Evolutionary conservation across 2,113 vertebrate species (phyloP).

Genomic region (Morone saxatilis): DNA sequence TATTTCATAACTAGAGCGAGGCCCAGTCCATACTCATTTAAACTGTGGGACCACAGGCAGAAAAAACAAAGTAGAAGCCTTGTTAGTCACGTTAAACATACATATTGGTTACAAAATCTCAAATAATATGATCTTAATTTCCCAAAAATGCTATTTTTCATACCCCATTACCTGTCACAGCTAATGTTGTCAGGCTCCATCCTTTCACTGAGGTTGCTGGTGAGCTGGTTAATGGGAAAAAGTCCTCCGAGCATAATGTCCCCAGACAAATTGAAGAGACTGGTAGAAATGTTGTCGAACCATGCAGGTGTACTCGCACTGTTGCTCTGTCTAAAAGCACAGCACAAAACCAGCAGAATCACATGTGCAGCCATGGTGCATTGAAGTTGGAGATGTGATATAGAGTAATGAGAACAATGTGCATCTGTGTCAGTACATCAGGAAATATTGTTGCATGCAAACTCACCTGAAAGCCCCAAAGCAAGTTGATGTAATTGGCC

Average conservation of each 20-base stretch:
- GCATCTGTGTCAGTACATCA: constrained; percentile 15
- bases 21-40: constrained; percentile 80
- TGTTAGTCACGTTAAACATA: not conserved
- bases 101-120: not conserved
- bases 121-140: not conserved
- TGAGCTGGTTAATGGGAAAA: constrained; percentile 85
- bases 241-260: constrained; percentile 91
- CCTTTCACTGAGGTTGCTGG: constrained; percentile 59
- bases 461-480: constrained; percentile 17
- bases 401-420: not conserved
- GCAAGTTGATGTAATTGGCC: not conserved
- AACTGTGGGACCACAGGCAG: constrained; percentile 70
- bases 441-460: constrained; percentile 62
- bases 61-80: not conserved
- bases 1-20: constrained; percentile 89
- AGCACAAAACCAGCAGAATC: constrained; percentile 67
- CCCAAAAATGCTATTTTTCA: not conserved
- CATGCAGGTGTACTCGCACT: constrained; percentile 47
- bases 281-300: constrained; percentile 72
- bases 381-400: not conserved
- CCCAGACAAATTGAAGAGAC: constrained; percentile 83
- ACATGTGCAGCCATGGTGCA: constrained; percentile 62
- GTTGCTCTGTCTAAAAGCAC: constrained; percentile 27
- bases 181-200: constrained; percentile 65
- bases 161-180: constrained; percentile 85